Base-by-base conservation (phyloP, 2,797 vertebrate genomes). In the Mormyrops boulengeri region DNA sequence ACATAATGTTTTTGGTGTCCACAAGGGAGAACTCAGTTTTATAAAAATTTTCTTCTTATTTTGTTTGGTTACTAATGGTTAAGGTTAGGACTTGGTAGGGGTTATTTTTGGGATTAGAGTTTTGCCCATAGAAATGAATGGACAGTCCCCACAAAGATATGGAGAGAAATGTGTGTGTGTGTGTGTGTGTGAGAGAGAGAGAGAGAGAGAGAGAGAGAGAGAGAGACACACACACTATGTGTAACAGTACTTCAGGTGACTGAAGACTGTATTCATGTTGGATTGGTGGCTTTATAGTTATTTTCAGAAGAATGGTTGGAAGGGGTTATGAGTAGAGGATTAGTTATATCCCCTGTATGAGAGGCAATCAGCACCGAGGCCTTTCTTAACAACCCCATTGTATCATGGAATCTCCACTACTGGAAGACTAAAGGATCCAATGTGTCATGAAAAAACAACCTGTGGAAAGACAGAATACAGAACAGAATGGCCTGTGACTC, bases 381-480 rank as follows among this genome's bases (percentile, higher is more conserved):
- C 85, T 49, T 86, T 86, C 26, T 86, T 86, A 86, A 26, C 49
- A 52, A 11, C 34, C 9, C 22, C 47, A 52, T 26, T 86, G 49
- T 47, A 86, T 49, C 49, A 44, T 30, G 12, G 50, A 50, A 44
- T 34, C 84, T 30, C 84, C 84, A 50, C n/a, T 49, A 86, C 49
- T 86, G 12, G 22, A 55, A 34, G 47, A 86, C 84, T 53, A 11
- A 86, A 53, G 50, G n/a, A 30, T 86, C n/a, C 47, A 34, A 26
- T 53, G 22, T 86, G 6, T 86, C 17, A 30, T 49, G 49, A 86
- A 50, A 84, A 84, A 53, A 34, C 84, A 86, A 50, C 41, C 17
- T 84, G 80, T 50, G n/a, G n/a, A 84, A 47, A 84, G 69, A 77
- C 69, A 77, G 69, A 84, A 84, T 84, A 84, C 41, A 4, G 38